Base-by-base conservation (phyloP, 2,888 invertebrate species). In the Megalurothrips usitatus region DNA sequence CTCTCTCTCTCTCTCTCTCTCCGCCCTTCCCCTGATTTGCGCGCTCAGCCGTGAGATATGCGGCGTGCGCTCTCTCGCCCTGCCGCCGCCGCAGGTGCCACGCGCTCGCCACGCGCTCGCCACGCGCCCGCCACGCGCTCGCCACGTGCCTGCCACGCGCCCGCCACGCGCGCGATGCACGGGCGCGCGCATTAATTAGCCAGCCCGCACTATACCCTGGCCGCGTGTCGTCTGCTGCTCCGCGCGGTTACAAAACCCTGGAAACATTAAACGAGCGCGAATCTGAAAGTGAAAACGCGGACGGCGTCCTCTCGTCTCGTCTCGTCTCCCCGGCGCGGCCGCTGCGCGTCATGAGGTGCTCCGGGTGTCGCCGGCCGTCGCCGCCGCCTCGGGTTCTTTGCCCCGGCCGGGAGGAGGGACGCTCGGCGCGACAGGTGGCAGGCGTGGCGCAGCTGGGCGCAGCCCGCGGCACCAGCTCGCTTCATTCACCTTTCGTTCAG, bases 211-310 rank as follows among this genome's bases (percentile, higher is more conserved):
- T n/a, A n/a, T n/a, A n/a, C n/a, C n/a, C n/a, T n/a, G n/a, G n/a
- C n/a, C n/a, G n/a, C n/a, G 34, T 43, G 34, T 43, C 34, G 34
- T 43, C 34, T 43, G 34, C 34, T 43, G 34, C 34, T 43, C 34
- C 3, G 34, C 34, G 34, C 14, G 14, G 52, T 52, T 52, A 52
- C 52, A 52, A 52, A 52, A 52, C 52, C 10, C 52, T 52, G 52
- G 58, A 58, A 58, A 58, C 17, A 14, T 17, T 58, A 6, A n/a
- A 58, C 58, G 58, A n/a, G 58, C 17, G 58, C 58, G n/a, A 58
- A 58, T 58, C 58, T 58, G 58, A 58, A 58, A 58, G 58, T 58
- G 58, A 58, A 58, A 58, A 58, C 52, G 52, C n/a, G n/a, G n/a
- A n/a, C 34, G 34, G 34, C 34, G 6, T 43, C 34, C 34, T 43